Evolutionary conservation across 2,113 vertebrate genomes (phyloP).

Genomic region (Lichenostomus cassidix): DNA sequence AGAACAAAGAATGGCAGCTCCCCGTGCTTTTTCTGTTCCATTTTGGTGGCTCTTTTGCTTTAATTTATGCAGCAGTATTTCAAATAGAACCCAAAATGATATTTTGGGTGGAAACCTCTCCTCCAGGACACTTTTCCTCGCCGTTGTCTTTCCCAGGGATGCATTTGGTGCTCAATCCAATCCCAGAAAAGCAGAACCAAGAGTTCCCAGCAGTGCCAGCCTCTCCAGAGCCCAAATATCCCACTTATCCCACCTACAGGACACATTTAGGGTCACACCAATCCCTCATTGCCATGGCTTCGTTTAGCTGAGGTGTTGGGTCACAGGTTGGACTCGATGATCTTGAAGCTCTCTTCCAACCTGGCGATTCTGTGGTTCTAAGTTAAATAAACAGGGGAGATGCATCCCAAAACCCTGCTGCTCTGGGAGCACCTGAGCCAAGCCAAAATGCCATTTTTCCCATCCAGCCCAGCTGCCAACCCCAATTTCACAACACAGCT

Average conservation of each 20-base stretch:
- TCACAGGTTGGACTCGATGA: too few relatives aligned
- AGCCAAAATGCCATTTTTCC: not conserved
- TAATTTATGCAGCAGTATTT: not conserved
- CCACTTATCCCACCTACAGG: rapidly evolving
- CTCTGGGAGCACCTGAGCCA: not conserved
- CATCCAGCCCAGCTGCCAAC: slow-evolving; percentile 10
- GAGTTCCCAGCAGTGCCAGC: not conserved
- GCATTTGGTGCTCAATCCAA: not conserved
- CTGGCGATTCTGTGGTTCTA: too few relatives aligned
- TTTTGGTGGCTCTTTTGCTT: not conserved
- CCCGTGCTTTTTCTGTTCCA: not conserved
- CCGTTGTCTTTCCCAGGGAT: not conserved
- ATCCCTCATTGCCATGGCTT: not conserved
- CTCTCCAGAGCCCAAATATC: not conserved
- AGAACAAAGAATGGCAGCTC: not conserved
- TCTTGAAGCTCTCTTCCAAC: too few relatives aligned
- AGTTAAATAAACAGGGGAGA: not conserved
- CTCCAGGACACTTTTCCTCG: not conserved
- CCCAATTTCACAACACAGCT: slow-evolving; percentile 1
- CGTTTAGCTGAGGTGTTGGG: too few relatives aligned
- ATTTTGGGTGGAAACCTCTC: not conserved
- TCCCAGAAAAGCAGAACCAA: not conserved
- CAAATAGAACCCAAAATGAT: not conserved
- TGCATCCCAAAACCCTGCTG: not conserved
- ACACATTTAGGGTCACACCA: rapidly evolving